A percentile compares a stretch with the other conserved stretches of the same genome.
These are phyloP conservation scores for Cerceris ruficornis DNA, from an alignment of 2,888 invertebrate species.

Conservation along the genomic window DNA sequence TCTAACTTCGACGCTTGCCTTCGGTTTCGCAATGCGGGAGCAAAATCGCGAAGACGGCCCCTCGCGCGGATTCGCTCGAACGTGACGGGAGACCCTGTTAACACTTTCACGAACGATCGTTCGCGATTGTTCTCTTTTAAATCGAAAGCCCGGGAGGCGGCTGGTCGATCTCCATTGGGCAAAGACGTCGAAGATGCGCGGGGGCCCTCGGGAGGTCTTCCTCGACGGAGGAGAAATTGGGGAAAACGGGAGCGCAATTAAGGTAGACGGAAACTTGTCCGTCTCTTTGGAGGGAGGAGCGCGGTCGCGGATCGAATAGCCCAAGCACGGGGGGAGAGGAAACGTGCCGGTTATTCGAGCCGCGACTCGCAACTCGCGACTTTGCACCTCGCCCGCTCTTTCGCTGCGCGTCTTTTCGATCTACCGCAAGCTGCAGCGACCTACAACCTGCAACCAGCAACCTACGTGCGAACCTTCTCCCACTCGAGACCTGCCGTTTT, in stretches of 20 bases:
- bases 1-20: not conserved
- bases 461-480: no score
- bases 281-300: constrained; percentile 45
- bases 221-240: no score
- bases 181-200: no score
- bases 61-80: constrained; percentile 3
- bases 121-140: constrained; percentile 7
- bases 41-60: not conserved
- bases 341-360: constrained; percentile 57
- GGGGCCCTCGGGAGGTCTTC: no score
- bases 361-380: not conserved
- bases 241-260: no score
- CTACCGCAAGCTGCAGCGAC: constrained; percentile 11
- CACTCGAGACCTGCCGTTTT: no score
- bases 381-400: no score
- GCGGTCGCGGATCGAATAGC: constrained; percentile 40
- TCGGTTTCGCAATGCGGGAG: constrained; percentile 7
- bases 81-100: constrained; percentile 20
- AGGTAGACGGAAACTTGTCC: not conserved
- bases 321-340: constrained; percentile 47
- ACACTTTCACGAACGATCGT: no score
- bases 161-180: no score
- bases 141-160: not conserved
- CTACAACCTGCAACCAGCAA: no score
- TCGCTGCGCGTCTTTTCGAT: no score